Conservation (phyloP, 2,888 invertebrate genomes). For the Netelia fuscicornis region DNA sequence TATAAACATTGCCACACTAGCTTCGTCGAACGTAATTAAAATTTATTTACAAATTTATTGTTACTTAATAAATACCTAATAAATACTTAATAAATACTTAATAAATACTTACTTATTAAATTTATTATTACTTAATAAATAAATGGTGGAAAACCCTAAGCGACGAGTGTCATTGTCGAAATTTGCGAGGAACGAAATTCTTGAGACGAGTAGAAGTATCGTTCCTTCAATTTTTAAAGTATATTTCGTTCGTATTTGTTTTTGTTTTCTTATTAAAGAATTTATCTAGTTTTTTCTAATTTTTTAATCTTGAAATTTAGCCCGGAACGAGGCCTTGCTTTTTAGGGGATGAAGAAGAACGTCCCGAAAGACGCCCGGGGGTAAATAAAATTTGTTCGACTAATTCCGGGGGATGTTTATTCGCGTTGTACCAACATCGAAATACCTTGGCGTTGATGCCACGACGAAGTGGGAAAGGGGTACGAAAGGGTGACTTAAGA, state of each 20-base stretch:
- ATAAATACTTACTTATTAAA: too few species aligned
- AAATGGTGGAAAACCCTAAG: too few species aligned
- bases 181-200: too few species aligned
- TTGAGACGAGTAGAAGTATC: too few species aligned
- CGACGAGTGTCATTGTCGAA: too few species aligned
- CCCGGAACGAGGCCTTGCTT: neutral
- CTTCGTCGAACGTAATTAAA: too few species aligned
- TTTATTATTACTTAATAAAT: too few species aligned
- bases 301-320: neutral
- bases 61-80: too few species aligned
- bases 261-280: neutral
- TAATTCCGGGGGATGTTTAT: conserved; percentile 75
- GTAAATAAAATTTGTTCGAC: conserved; percentile 73
- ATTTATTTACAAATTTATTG: too few species aligned
- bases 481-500: neutral
- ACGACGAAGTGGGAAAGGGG: conserved; percentile 1
- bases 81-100: too few species aligned
- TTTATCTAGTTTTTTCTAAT: neutral
- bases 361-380: conserved; percentile 16
- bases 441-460: conserved; percentile 9
- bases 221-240: too few species aligned
- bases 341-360: neutral
- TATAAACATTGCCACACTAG: conserved; percentile 62
- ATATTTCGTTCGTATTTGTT: too few species aligned
- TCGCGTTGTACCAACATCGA: conserved; percentile 70